A percentile compares a stretch with the other conserved stretches of the same genome.
These are phyloP conservation scores for Botia kubotai DNA, from an alignment of 2,797 vertebrate species.

Conservation along the genomic window DNA sequence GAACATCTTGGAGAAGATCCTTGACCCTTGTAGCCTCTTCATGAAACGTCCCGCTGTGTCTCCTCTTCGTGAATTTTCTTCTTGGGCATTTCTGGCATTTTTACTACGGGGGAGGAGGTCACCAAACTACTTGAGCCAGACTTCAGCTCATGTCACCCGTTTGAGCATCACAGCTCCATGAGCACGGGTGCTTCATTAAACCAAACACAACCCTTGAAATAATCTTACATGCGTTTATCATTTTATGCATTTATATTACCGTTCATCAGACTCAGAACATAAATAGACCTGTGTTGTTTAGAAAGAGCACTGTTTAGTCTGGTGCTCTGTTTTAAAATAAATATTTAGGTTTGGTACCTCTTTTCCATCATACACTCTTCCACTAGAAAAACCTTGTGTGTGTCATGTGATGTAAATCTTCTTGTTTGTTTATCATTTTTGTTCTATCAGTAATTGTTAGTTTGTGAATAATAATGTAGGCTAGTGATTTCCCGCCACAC, in stretches of 20 bases:
- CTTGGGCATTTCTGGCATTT: no score
- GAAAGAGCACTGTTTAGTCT: background rate
- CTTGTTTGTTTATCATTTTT: conserved; percentile 48
- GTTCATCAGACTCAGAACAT: background rate
- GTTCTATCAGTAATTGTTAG: background rate
- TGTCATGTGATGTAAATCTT: conserved; percentile 25
- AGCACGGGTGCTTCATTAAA: background rate
- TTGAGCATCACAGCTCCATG: background rate
- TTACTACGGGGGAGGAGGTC: no score
- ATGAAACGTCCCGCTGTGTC: no score
- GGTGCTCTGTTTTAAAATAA: background rate
- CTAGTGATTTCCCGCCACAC: conserved; percentile 32
- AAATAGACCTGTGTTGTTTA: background rate
- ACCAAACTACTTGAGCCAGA: background rate
- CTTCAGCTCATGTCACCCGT: background rate
- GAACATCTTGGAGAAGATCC: background rate
- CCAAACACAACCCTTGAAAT: no score
- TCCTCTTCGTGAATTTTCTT: no score
- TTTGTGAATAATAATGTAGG: conserved; percentile 28
- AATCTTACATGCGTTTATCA: no score
- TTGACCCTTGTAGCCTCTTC: no score
- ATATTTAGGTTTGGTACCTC: background rate
- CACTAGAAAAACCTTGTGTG: background rate
- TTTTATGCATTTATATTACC: no score
- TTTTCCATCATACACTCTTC: background rate